Base-by-base conservation (phyloP, 2,888 invertebrate species). In the Lithodes maja region DNA sequence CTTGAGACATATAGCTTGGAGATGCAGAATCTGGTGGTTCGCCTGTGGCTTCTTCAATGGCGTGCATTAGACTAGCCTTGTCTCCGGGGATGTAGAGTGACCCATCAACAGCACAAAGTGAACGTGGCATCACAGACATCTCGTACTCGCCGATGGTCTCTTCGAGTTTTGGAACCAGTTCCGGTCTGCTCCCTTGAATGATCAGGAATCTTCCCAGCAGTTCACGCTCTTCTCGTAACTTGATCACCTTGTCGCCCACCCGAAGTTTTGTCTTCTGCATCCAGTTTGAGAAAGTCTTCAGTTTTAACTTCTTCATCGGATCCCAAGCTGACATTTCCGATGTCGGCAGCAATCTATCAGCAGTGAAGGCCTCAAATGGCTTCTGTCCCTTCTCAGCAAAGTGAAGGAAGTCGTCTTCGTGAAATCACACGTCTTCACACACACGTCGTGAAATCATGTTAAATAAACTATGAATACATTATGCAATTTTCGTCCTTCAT, bases 131-230 rank as follows among this genome's bases (percentile, higher is more conserved):
- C 75, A 77, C 75, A 77, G 75, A 77, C 75, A 77, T 77, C 49
- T 77, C 75, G 49, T 77, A 77, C 75, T 77, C 49, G 75, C 75
- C 3, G 49, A 74, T 74, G 74, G n/a, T n/a, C 75, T 77, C 75
- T n/a, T 74, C 74, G 7, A 77, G 75, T 77, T 33, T 33, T 77
- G 75, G 75, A 49, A 77, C 85, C 77, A 85, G 55, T 78, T 79
- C 85, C 12, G 85, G 78, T 61, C 85, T 68, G 15, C 78, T 78
- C 49, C 85, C 83, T 83, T 83, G 83, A 74, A 83, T 69, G 69
- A 83, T 52, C 15, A 83, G 12, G 33, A 83, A 83, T 69, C 71
- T 71, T 69, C 83, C 83, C 52, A 83, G 71, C 71, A 69, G 83
- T 69, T 83, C 50, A 83, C 83, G 83, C 71, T 83, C 83, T 74